Evolutionary conservation across 2,888 invertebrate species (phyloP), one percentile per base, ranked within the genome.

Genomic region (Metellina segmentata): DNA sequence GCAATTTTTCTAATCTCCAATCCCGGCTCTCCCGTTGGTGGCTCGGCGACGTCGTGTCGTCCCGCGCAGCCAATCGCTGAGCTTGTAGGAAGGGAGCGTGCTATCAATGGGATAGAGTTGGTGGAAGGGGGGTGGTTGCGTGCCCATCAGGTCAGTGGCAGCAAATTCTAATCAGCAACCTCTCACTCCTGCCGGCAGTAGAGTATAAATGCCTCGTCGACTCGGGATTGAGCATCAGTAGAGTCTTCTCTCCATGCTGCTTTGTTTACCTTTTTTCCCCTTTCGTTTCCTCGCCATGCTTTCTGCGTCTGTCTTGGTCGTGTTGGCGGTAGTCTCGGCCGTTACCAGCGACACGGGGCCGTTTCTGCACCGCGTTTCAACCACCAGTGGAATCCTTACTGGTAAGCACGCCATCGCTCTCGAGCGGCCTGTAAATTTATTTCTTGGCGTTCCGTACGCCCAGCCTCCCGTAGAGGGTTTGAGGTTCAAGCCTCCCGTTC

Each of bases 361-460:
- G 34, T 52, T 19, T n/a, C 7, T 5, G 52, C 5, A 6, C n/a
- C 51, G 19, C n/a, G 8, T 8, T 19, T 52, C 16, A 52, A 52
- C 13, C 11, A 48, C 92, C 9, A 82, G 93, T 4, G 93, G 93
- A 0, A 53, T 74, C 19, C 51, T 93, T 20, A n/a, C 7, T 2
- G 93, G 93, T 13, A 75, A 82, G 34, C 19, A 48, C 9, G 13
- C 34, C 19, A 7, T n/a, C 6, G 69, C 81, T 6, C 34, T 81
- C 8, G n/a, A 34, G 13, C 77, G 79, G 48, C 20, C n/a, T 19
- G 34, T 93, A 7, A 74, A 72, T n/a, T 48, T 90, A 77, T 94
- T 94, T 90, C 93, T 94, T 11, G 94, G 94, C 4, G 94, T 94
- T 16, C 94, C 94, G 0, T 94, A 94, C 79, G 94, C 94, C 16